Conservation (phyloP, 2,113 vertebrate genomes). For the Mus spicilegus region DNA sequence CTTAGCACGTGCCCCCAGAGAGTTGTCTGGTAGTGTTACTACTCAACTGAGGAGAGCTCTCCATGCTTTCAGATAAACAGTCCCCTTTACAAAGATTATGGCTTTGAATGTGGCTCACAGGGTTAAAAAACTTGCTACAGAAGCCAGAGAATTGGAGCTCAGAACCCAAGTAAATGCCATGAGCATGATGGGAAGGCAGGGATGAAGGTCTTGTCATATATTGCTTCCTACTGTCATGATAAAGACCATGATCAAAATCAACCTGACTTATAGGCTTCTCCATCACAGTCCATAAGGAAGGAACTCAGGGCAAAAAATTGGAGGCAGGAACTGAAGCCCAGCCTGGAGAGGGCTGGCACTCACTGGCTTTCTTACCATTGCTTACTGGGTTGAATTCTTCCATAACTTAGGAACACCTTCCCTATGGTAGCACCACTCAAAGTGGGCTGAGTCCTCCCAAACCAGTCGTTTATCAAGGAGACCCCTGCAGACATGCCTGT, state of each 20-base stretch:
- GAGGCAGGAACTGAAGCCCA: background rate
- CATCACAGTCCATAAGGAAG: background rate
- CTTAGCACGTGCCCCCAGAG: background rate
- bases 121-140: background rate
- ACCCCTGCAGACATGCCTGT: background rate
- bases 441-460: background rate
- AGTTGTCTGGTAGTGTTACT: background rate
- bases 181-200: background rate
- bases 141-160: background rate
- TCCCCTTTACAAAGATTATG: background rate
- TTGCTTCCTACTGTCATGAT: background rate
- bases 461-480: background rate
- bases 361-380: background rate
- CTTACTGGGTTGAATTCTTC: background rate
- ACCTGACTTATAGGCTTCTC: background rate
- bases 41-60: background rate
- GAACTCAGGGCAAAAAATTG: background rate
- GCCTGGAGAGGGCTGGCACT: background rate
- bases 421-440: background rate
- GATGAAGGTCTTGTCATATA: background rate
- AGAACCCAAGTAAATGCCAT: background rate
- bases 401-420: background rate
- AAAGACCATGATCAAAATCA: background rate
- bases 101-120: background rate
- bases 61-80: background rate